phyloP scores from a whole-genome alignment of 2,113 vertebrate genomes.

The Aviceda subcristata region DNA sequence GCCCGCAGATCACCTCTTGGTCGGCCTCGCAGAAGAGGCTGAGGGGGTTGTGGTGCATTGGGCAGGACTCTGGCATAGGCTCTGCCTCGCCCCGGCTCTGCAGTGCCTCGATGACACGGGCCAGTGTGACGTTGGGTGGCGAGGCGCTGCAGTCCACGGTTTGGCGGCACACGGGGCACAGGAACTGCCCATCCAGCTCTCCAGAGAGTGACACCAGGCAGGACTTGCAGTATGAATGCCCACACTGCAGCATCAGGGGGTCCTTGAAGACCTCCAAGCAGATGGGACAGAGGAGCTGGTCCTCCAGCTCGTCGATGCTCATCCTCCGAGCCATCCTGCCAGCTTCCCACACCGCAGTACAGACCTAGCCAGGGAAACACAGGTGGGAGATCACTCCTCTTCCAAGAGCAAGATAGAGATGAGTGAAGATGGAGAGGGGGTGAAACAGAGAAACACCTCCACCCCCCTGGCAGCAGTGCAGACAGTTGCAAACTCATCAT shows the following conservation, averaged over 20 bases:
- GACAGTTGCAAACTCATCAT: not conserved
- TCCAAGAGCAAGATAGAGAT: not conserved
- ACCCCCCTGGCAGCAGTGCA: not conserved
- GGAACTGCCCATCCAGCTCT: constrained; percentile 63
- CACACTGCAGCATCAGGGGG: constrained; percentile 82
- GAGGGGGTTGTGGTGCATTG: constrained; percentile 78
- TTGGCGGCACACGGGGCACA: constrained; percentile 80
- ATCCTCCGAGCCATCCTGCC: constrained; percentile 71
- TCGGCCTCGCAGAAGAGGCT: constrained; percentile 87
- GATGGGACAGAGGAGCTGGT: constrained; percentile 80
- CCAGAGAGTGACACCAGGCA: constrained; percentile 73
- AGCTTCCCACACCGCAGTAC: not conserved
- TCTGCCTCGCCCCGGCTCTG: constrained; percentile 39
- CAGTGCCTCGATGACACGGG: constrained; percentile 73
- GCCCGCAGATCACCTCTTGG: constrained; percentile 80
- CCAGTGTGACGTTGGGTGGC: constrained; percentile 76
- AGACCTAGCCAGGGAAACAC: not conserved
- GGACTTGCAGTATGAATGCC: constrained; percentile 79
- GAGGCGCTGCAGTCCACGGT: constrained; percentile 70
- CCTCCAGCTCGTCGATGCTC: constrained; percentile 72
- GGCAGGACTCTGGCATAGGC: constrained; percentile 57
- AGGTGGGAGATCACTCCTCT: not conserved
- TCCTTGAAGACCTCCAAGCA: constrained; percentile 84
- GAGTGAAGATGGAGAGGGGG: not conserved
- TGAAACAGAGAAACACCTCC: not conserved